phyloP scores from a whole-genome alignment of 2,888 invertebrate genomes.

The Dendrolimus houi region DNA sequence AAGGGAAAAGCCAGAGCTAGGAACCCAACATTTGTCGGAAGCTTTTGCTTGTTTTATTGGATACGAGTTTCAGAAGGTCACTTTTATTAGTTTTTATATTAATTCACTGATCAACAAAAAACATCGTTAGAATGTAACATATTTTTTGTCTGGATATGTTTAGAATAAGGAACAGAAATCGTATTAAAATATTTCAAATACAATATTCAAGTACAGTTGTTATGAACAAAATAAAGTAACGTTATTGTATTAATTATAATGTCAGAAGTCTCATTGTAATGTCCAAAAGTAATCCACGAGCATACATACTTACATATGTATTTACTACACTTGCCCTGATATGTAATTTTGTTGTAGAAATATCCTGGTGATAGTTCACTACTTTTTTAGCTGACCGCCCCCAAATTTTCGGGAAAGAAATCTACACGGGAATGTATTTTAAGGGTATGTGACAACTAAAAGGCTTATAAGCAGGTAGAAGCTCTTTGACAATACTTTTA shows the following conservation, averaged over 20 bases:
- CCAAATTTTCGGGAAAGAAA: slow-evolving; percentile 1
- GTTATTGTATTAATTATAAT: not conserved
- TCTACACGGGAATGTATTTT: not conserved
- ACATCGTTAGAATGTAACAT: not conserved
- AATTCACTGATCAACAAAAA: not conserved
- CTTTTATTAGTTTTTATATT: no score
- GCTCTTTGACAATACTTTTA: slow-evolving; percentile 1
- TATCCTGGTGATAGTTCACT: not conserved
- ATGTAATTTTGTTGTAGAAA: not conserved
- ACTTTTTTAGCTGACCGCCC: not conserved
- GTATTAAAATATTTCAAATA: not conserved
- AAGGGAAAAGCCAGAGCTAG: slow-evolving; percentile 54
- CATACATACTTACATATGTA: not conserved
- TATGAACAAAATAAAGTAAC: not conserved
- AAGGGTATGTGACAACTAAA: not conserved
- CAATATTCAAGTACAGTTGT: not conserved
- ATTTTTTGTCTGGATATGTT: not conserved
- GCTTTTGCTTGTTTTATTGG: slow-evolving; percentile 67
- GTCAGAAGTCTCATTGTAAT: not conserved
- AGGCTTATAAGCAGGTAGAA: not conserved
- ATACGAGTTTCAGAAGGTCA: slow-evolving; percentile 32
- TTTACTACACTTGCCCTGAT: not conserved
- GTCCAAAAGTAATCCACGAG: not conserved
- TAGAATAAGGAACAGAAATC: not conserved
- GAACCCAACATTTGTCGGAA: slow-evolving; percentile 57